Percentiles rank a stretch among this genome's conserved stretches.
phyloP scores from a whole-genome alignment of 2,113 vertebrate genomes.

The Helogale parvula region DNA sequence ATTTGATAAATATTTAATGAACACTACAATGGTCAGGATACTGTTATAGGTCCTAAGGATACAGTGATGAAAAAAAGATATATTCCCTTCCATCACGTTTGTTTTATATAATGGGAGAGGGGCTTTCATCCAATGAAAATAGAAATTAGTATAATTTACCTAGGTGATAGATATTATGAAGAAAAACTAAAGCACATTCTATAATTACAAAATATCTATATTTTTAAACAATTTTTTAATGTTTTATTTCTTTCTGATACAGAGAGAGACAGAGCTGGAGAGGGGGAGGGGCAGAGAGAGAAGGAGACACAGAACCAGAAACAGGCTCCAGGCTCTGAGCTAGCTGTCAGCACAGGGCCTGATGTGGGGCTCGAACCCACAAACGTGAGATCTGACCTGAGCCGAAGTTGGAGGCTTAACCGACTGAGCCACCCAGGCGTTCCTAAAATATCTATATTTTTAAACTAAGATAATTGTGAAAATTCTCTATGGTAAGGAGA shows the following conservation, averaged over 20 bases:
- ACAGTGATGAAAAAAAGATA: neutral
- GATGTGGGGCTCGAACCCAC: no score
- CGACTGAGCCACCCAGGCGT: no score
- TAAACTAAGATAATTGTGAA: neutral
- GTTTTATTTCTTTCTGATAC: no score
- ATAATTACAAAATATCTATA: neutral
- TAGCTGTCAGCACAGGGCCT: no score
- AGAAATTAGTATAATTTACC: neutral
- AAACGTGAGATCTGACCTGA: no score
- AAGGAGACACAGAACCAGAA: no score
- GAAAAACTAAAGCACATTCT: neutral
- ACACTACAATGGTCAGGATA: neutral
- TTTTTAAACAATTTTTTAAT: neutral
- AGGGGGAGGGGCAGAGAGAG: no score
- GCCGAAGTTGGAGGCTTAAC: no score
- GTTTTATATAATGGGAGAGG: neutral
- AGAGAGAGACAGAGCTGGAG: no score
- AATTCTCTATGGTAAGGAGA: neutral
- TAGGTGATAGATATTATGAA: neutral
- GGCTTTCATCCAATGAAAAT: neutral
- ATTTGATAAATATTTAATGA: neutral
- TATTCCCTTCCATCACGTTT: neutral
- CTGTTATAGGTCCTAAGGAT: neutral
- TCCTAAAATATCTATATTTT: neutral
- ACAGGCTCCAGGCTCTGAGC: no score